A percentile compares a stretch with the other conserved stretches of the same genome.
These are phyloP conservation scores for Irena cyanogastra DNA, from an alignment of 2,113 vertebrate species.

Conservation along the genomic window DNA sequence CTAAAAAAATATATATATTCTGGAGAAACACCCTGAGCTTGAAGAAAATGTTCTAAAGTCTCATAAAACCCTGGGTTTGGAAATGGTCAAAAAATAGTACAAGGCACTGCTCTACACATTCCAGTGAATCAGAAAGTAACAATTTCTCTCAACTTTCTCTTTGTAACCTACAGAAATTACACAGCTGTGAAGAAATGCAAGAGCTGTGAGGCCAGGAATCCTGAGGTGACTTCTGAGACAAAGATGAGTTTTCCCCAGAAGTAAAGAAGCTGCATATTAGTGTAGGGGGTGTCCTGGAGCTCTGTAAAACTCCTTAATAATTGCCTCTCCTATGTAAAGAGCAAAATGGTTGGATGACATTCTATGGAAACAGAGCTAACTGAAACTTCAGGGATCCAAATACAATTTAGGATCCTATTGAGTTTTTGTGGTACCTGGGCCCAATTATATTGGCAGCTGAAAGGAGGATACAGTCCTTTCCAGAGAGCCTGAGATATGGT, in stretches of 20 bases:
- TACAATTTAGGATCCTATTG: slow-evolving; percentile 13
- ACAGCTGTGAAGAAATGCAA: neutral
- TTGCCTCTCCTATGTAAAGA: neutral
- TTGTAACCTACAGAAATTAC: neutral
- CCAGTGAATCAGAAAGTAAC: neutral
- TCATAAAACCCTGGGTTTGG: neutral
- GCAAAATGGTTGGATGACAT: neutral
- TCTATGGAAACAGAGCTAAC: neutral
- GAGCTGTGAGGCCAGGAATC: neutral
- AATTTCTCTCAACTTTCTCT: neutral
- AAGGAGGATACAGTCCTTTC: neutral
- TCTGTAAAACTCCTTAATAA: slow-evolving; percentile 7
- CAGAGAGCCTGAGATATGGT: neutral
- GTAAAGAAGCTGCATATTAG: neutral
- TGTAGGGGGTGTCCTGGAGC: neutral
- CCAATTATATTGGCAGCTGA: slow-evolving; percentile 38
- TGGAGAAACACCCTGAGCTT: neutral
- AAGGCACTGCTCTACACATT: neutral
- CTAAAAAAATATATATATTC: neutral
- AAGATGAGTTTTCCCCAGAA: neutral
- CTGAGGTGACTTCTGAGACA: neutral
- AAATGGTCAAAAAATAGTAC: neutral
- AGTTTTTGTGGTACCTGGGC: slow-evolving; percentile 30
- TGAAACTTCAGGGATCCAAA: slow-evolving; percentile 25
- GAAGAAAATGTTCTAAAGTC: neutral